Base-by-base conservation (phyloP, 1,140 invertebrate genomes). In the Telenomus remus region DNA sequence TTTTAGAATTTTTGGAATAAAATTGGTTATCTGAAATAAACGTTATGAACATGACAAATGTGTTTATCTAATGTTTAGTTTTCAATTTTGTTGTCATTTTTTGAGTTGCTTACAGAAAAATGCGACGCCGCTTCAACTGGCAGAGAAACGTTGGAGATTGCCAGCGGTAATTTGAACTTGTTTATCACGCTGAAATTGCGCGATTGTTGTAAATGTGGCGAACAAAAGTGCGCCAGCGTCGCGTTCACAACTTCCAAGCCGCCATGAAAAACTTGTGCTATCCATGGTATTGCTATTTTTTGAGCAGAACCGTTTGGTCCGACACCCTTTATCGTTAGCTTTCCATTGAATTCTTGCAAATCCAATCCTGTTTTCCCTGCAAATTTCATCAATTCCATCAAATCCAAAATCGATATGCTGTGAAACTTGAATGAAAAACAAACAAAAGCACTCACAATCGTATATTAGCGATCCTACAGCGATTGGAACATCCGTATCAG, bases 391-490 rank as follows among this genome's bases (percentile, higher is more conserved):
- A 27, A n/a, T n/a, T n/a, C n/a, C n/a, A n/a, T n/a, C n/a, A n/a
- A n/a, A n/a, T 6, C 19, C 19, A 6, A 27, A 27, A 27, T 27
- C 19, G 6, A 6, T 27, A 27, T 27, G n/a, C n/a, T n/a, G n/a
- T n/a, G n/a, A n/a, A n/a, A n/a, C n/a, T n/a, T 39, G 9, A 9
- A 39, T 39, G 9, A 39, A 39, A 11, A 39, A 39, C 34, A 35
- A 35, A 6, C 34, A 35, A 35, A 35, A 35, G 5, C 34, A 91
- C 92, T 91, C 87, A 95, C 94, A 95, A 88, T 94, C 91, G 74
- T 95, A 91, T 64, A 93, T 92, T 53, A 96, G 87, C 53, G 90
- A 90, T 39, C 94, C 95, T 42, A 95, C 90, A 77, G 91, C 87
- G 16, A 91, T 90, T 63, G 91, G 90, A 69, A 89, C 84, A 57